phyloP scores from a whole-genome alignment of 2,797 vertebrate genomes.

The Poecilia wingei region DNA sequence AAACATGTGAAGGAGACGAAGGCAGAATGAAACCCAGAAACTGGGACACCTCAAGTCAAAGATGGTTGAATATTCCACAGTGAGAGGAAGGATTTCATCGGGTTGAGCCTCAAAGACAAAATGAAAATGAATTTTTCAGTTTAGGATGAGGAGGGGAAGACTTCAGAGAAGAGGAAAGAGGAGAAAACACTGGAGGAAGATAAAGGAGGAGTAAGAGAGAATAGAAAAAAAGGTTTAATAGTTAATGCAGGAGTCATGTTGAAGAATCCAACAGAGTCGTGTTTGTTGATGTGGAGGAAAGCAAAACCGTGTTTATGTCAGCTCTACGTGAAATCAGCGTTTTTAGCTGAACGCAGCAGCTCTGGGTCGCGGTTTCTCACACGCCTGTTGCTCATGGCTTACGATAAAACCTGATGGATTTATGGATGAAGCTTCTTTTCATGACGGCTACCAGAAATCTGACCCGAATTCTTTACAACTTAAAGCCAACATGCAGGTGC shows the following conservation, averaged over 20 bases:
- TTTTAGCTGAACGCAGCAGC: constrained; percentile 42
- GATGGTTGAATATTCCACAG: neutral
- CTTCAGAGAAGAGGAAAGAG: constrained; percentile 62
- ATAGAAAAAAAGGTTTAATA: constrained; percentile 63
- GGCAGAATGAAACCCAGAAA: constrained; percentile 26
- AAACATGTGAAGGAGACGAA: constrained; percentile 23
- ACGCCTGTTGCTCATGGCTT: neutral
- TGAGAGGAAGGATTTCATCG: constrained; percentile 19
- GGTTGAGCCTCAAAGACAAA: neutral
- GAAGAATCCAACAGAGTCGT: constrained; percentile 48
- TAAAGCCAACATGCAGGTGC: constrained; percentile 9
- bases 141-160: constrained; percentile 32
- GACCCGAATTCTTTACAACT: neutral
- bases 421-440: constrained; percentile 24
- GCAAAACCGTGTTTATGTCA: neutral
- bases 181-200: constrained; percentile 47
- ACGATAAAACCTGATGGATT: constrained; percentile 51
- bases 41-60: constrained; percentile 43
- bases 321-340: constrained; percentile 48
- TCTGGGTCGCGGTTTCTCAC: constrained; percentile 11
- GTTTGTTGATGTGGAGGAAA: constrained; percentile 45
- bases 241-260: constrained; percentile 56
- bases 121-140: constrained; percentile 1
- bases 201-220: constrained; percentile 27
- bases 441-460: constrained; percentile 21